Base-by-base conservation (phyloP, 1,140 invertebrate genomes). In the Colletes latitarsis region DNA sequence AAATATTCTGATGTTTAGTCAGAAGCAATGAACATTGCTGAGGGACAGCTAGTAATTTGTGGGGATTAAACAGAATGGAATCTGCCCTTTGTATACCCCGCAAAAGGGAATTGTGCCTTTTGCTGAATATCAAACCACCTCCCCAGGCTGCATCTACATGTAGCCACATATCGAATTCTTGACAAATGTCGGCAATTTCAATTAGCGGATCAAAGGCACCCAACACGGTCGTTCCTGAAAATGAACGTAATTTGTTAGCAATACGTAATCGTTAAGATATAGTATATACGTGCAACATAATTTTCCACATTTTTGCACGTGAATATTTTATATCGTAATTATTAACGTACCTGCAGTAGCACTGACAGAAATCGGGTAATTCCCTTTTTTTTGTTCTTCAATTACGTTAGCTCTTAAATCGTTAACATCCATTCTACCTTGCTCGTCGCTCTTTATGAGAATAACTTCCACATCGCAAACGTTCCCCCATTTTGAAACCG, bases 201-300 rank as follows among this genome's bases (percentile, higher is more conserved):
- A 96, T 95, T 79, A 99, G 96, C 0, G 98, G 98, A 95, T 99
- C 99, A 90, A 98, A 99, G 0, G 99, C 97, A 4, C 98, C 98
- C 84, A 98, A 95, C 39, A 98, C 98, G 0, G 99, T 99, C 0
- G 98, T 99, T 14, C 99, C 99, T 46, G 62, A 69, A 72, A 80
- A 60, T 17, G 15, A 69, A 49, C 1, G 14, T 14, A 57, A 58
- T 30, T 30, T 30, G 30, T 30, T 30, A 30, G 30, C 14, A 52
- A 52, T 55, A 52, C 5, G 17, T 12, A 67, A 60, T 39, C 30
- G 55, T 64, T 58, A 58, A 4, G 14, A n/a, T 52, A 74, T 14
- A 52, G 43, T 49, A 0, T 21, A n/a, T 53, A 8, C 43, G 3
- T 49, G 10, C 12, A 43, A 3, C 30, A 6, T 58, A 15, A 19